Evolutionary conservation across 2,113 vertebrate genomes (phyloP), one percentile per base, ranked within the genome.

Genomic region (Mesembrinibis cayennensis): DNA sequence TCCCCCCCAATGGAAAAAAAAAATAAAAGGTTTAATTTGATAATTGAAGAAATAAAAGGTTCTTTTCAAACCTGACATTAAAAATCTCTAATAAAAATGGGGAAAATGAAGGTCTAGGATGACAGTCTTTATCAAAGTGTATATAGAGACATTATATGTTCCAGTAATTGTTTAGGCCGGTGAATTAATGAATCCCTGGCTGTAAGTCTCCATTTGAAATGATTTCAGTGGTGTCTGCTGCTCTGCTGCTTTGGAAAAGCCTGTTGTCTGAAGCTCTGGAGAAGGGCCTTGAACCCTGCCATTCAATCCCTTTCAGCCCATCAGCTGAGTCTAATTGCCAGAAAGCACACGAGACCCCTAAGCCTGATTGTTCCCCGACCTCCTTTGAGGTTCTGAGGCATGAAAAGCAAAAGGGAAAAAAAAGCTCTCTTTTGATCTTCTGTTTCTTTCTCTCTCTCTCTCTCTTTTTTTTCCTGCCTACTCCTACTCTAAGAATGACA

Each of bases 301-400:
- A 99, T 99, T 99, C 99, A 99, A 97, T 98, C 98, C 99, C 98
- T 99, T 99, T 99, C 99, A 99, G 98, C 99, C 99, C 99, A 99
- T 99, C 99, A 99, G 99, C 99, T 99, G 99, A 99, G 99, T 99
- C 99, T 99, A 99, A 99, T 99, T 99, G 99, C 99, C 98, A 99
- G 99, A 99, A 99, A 99, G 99, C 99, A 99, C 98, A 99, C 98
- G 98, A 99, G 99, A 99, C 99, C 99, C 98, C 98, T 97, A 98
- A 98, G 98, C 98, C 98, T 99, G 99, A 99, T 99, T 99, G 99
- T 99, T 99, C 99, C 98, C 98, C 98, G 98, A 99, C 99, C 99
- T 99, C 99, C 99, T 99, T 99, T 99, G 99, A 99, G 99, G 98
- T 99, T 99, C 98, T 98, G 99, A 99, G 98, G 98, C 99, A 99